Percentiles rank a stretch among this genome's conserved stretches.
phyloP scores from a whole-genome alignment of 2,888 invertebrate species.

The Plebejus argus region DNA sequence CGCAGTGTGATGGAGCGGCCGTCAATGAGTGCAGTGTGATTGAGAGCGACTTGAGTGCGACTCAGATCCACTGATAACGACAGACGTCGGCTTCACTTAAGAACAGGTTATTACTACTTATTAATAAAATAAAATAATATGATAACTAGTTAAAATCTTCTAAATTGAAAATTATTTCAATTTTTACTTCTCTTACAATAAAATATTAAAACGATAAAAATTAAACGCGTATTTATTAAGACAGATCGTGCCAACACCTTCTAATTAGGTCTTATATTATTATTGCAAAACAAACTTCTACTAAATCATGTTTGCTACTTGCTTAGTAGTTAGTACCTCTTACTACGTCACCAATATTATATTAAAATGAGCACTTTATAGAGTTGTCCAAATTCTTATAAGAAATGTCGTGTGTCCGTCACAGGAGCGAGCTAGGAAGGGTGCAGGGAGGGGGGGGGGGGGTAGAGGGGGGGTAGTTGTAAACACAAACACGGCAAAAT shows the following conservation, averaged over 20 bases:
- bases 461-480: slow-evolving; percentile 41
- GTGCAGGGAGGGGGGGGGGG: background rate
- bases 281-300: too few species aligned
- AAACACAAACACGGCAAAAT: slow-evolving; percentile 57
- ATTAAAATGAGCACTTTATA: background rate
- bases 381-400: background rate
- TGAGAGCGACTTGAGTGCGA: slow-evolving; percentile 63
- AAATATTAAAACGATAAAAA: too few species aligned
- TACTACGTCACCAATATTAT: too few species aligned
- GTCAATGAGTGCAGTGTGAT: slow-evolving; percentile 72
- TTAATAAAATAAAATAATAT: background rate
- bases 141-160: too few species aligned
- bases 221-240: too few species aligned
- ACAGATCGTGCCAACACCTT: too few species aligned
- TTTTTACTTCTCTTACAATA: too few species aligned
- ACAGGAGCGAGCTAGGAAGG: slow-evolving; percentile 29
- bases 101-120: background rate
- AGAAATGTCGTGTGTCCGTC: slow-evolving; percentile 35
- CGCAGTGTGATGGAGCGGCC: slow-evolving; percentile 74
- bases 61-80: slow-evolving; percentile 54
- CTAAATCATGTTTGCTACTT: too few species aligned
- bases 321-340: too few species aligned
- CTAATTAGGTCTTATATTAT: too few species aligned
- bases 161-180: too few species aligned
- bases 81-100: background rate